phyloP scores from a whole-genome alignment of 2,113 vertebrate genomes.

The Coregonus clupeaformis region DNA sequence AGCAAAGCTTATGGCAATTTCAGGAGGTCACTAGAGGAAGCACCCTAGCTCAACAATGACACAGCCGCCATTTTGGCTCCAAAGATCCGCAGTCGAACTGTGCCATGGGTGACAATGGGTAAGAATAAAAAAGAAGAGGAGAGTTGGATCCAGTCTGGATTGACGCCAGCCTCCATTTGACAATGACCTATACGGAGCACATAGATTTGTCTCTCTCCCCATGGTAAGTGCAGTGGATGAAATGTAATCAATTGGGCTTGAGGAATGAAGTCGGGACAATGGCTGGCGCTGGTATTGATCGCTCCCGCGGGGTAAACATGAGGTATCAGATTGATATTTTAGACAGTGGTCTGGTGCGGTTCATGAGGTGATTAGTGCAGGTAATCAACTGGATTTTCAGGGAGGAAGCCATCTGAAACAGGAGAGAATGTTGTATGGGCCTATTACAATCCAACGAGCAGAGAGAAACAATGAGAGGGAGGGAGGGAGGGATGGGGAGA shows the following conservation, averaged over 20 bases:
- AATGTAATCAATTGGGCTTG: slow-evolving; percentile 54
- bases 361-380: background rate
- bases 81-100: too few species aligned
- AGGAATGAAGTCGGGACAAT: slow-evolving; percentile 51
- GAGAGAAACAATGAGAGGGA: background rate
- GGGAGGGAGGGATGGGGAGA: background rate
- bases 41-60: slow-evolving; percentile 8
- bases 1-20: too few species aligned
- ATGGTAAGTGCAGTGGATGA: slow-evolving; percentile 21
- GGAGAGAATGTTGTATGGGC: background rate
- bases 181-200: background rate
- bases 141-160: background rate
- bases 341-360: background rate
- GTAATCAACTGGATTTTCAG: background rate
- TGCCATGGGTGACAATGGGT: too few species aligned
- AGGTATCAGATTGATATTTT: background rate
- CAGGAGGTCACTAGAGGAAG: too few species aligned
- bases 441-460: background rate
- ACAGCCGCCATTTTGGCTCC: background rate
- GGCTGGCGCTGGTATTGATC: slow-evolving; percentile 50
- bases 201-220: slow-evolving; percentile 39
- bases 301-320: slow-evolving; percentile 9
- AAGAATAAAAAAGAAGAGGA: background rate
- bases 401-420: background rate
- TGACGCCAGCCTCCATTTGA: background rate